Evolutionary conservation across 2,888 invertebrate species (phyloP), one percentile per base, ranked within the genome.

Genomic region (Amiota minor): DNA sequence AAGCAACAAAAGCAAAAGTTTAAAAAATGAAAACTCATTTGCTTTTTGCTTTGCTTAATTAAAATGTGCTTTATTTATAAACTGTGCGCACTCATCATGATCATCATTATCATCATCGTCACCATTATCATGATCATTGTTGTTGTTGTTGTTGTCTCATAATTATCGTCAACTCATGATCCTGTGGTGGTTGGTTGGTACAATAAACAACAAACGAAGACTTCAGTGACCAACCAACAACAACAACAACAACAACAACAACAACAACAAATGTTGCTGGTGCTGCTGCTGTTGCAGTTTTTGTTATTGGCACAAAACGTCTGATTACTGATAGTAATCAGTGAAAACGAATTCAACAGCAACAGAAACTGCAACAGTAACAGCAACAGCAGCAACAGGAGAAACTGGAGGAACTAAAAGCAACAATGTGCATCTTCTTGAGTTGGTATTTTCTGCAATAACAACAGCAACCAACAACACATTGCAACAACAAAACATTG

Each of bases 241-340:
- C 50, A 50, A n/a, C 50, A n/a, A 50, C n/a, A 14, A 50, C 50
- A 50, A 50, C 50, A 50, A 50, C 4, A 50, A 56, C 56, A 56
- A 18, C 64, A 64, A 50, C 1, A 23, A 23, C 3, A n/a, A n/a
- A n/a, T n/a, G n/a, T n/a, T n/a, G n/a, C n/a, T n/a, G n/a, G n/a
- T 23, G 18, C 64, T 73, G 16, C 70, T 67, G 56, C 61, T 73
- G 72, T 70, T 71, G 75, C 70, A 75, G 70, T 76, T 78, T 71
- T 74, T 78, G 80, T 74, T 79, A 79, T 72, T 77, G 84, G 83
- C 84, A 83, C 84, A 85, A 84, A 84, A 80, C 85, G 81, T 81
- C 82, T 85, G 86, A 85, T 85, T 85, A 81, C 86, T 83, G 85
- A 85, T 86, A 83, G 80, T 79, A 84, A 86, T 85, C 85, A 77